phyloP scores from a whole-genome alignment of 2,113 vertebrate genomes.

The Catharus bicknelli region DNA sequence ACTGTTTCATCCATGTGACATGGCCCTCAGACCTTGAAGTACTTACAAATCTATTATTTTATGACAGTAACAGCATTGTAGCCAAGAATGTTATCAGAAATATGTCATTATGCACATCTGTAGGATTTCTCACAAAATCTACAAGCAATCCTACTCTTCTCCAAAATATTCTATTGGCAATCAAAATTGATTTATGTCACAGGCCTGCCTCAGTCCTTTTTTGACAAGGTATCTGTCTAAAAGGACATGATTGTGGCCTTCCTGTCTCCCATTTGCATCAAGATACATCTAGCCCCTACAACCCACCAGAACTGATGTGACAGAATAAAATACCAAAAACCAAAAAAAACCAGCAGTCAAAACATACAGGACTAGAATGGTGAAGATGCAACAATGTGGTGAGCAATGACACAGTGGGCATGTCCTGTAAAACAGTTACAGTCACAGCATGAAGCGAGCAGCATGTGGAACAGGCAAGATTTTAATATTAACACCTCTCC shows the following conservation, averaged over 20 bases:
- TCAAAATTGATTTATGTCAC: background rate
- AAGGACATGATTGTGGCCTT: background rate
- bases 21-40: background rate
- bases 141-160: background rate
- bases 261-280: background rate
- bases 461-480: background rate
- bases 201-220: background rate
- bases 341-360: background rate
- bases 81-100: background rate
- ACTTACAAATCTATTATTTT: background rate
- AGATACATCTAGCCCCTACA: background rate
- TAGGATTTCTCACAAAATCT: background rate
- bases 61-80: background rate
- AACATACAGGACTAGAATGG: background rate
- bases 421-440: background rate
- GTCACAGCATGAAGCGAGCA: background rate
- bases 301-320: background rate
- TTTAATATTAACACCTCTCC: background rate
- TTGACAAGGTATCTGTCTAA: background rate
- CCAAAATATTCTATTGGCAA: background rate
- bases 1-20: background rate
- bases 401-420: accelerated
- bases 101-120: background rate
- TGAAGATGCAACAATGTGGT: background rate
- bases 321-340: background rate